These are phyloP conservation scores for Lonchura striata DNA, from an alignment of 2,113 vertebrate genomes.

Conservation along the genomic window DNA sequence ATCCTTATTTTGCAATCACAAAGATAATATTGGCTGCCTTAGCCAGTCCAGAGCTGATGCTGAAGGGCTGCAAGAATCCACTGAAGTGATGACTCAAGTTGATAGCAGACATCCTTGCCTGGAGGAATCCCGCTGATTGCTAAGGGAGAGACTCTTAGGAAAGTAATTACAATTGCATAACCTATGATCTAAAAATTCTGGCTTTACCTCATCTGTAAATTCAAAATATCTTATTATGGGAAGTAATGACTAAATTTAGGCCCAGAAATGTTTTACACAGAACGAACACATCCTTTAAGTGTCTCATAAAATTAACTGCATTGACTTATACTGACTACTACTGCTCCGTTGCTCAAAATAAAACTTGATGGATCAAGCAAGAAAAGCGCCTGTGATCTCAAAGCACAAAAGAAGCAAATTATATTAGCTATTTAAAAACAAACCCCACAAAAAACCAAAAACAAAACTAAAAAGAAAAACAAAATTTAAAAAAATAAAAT, in stretches of 20 bases:
- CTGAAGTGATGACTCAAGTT: neutral
- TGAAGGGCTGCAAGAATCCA: neutral
- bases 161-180: neutral
- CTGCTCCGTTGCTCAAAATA: neutral
- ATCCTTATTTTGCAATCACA: neutral
- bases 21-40: neutral
- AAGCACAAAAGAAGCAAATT: neutral
- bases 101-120: neutral
- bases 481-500: neutral
- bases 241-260: neutral
- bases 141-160: neutral
- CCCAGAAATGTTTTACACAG: neutral
- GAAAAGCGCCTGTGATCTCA: neutral
- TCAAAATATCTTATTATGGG: neutral
- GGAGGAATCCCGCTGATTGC: neutral
- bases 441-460: neutral
- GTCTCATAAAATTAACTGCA: neutral
- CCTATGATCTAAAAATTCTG: neutral
- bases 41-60: neutral
- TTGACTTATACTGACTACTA: neutral
- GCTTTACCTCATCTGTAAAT: neutral
- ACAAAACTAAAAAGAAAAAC: rapidly evolving
- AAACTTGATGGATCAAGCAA: neutral
- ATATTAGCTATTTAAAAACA: neutral
- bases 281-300: neutral